Conservation (phyloP, 2,113 vertebrate genomes). For the Casuarius casuarius region DNA sequence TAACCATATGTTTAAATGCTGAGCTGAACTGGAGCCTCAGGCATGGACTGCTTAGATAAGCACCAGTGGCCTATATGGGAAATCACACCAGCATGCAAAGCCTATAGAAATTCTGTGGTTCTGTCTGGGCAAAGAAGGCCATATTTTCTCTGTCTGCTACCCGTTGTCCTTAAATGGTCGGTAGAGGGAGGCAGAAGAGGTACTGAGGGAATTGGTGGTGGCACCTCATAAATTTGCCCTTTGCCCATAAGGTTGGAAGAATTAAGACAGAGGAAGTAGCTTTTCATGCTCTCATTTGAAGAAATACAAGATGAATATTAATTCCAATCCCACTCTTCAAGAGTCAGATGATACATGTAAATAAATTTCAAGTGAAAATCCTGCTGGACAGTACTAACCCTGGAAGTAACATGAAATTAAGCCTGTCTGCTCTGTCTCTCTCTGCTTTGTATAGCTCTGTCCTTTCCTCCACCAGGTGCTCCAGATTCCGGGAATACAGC, state of each 20-base stretch:
- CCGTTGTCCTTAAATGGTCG: neutral
- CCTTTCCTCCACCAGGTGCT: constrained; percentile 93
- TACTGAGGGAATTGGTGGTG: neutral
- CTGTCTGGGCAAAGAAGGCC: neutral
- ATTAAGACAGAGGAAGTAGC: neutral
- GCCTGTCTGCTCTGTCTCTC: constrained; percentile 92
- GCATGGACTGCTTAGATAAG: neutral
- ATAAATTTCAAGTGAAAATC: neutral
- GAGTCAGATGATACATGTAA: neutral
- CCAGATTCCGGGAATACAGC: constrained; percentile 94
- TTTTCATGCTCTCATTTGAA: neutral
- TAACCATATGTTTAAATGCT: neutral
- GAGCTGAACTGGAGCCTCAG: neutral
- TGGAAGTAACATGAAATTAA: constrained; percentile 96
- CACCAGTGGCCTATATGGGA: neutral
- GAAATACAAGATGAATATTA: neutral
- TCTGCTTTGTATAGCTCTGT: constrained; percentile 94
- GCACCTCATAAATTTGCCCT: neutral
- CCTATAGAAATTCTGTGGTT: neutral
- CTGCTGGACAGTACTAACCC: constrained; percentile 74
- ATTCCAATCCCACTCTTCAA: neutral
- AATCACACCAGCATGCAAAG: neutral
- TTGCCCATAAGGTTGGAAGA: neutral
- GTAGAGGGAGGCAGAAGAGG: neutral
- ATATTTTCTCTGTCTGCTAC: neutral